phyloP scores from a whole-genome alignment of 2,113 vertebrate genomes.

The Eclectus roratus region DNA sequence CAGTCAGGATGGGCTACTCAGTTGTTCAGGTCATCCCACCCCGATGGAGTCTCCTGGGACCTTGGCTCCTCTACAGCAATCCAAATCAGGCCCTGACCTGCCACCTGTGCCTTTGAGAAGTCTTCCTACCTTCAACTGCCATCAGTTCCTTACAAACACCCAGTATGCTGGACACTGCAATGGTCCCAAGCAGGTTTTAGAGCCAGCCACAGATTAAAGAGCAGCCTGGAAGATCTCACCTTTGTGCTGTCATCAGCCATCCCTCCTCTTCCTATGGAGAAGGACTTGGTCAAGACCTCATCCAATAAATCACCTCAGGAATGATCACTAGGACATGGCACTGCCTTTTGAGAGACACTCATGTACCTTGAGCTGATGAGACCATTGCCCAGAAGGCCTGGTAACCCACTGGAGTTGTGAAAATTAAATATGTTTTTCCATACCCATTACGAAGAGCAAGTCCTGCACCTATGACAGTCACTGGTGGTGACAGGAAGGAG shows the following conservation, averaged over 20 bases:
- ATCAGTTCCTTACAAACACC: background rate
- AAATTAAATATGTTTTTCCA: background rate
- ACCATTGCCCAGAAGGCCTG: background rate
- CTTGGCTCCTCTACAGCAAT: background rate
- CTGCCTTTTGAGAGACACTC: background rate
- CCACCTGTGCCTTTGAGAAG: background rate
- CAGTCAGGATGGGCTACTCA: background rate
- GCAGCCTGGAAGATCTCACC: background rate
- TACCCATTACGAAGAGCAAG: background rate
- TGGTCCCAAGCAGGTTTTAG: background rate
- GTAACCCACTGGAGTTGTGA: background rate
- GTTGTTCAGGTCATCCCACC: rapidly evolving
- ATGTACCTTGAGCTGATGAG: background rate
- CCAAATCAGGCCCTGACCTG: background rate
- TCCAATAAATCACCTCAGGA: background rate
- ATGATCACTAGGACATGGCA: background rate
- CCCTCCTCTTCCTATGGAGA: background rate
- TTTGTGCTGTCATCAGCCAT: background rate
- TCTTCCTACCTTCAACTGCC: background rate
- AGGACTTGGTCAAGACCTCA: background rate
- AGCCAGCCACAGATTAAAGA: background rate
- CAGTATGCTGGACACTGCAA: background rate
- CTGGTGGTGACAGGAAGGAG: background rate
- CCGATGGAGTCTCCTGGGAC: background rate
- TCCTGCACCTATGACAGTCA: background rate